These are phyloP conservation scores for Hartigia nigra DNA, from an alignment of 2,888 invertebrate genomes.

Conservation along the genomic window DNA sequence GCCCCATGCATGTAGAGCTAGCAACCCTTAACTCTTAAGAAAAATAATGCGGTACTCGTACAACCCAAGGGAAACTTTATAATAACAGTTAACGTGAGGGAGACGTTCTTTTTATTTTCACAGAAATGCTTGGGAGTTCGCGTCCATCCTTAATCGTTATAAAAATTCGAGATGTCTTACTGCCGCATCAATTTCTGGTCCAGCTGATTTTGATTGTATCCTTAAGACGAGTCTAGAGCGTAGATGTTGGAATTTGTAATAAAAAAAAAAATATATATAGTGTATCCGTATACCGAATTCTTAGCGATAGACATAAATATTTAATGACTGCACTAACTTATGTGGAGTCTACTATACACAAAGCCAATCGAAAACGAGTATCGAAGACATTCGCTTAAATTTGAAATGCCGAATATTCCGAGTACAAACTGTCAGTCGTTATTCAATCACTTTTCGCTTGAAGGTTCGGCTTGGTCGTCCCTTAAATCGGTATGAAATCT, in stretches of 20 bases:
- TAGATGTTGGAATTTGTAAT: not conserved
- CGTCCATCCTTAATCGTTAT: not conserved
- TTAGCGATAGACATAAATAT: conserved; percentile 38
- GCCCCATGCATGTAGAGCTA: conserved; percentile 17
- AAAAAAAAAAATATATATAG: not conserved
- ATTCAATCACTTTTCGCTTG: not conserved
- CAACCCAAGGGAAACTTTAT: not conserved
- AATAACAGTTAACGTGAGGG: not conserved
- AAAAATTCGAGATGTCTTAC: not conserved
- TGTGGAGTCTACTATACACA: not conserved
- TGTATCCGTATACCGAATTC: conserved; percentile 12
- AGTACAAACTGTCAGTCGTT: conserved; percentile 12
- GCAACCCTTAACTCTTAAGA: not conserved
- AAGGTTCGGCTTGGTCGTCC: not conserved
- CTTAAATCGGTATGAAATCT: conserved; percentile 16
- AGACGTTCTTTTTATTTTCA: not conserved
- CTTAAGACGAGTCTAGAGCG: not conserved
- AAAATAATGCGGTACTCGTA: not conserved
- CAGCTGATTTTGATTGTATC: not conserved
- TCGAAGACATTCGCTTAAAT: conserved; percentile 14
- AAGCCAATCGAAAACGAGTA: conserved; percentile 4
- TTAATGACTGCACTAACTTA: conserved; percentile 15
- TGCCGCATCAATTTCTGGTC: not conserved
- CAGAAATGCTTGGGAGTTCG: not conserved
- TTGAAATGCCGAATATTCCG: conserved; percentile 22